phyloP scores from a whole-genome alignment of 2,113 vertebrate genomes.

The Plotosus lineatus region DNA sequence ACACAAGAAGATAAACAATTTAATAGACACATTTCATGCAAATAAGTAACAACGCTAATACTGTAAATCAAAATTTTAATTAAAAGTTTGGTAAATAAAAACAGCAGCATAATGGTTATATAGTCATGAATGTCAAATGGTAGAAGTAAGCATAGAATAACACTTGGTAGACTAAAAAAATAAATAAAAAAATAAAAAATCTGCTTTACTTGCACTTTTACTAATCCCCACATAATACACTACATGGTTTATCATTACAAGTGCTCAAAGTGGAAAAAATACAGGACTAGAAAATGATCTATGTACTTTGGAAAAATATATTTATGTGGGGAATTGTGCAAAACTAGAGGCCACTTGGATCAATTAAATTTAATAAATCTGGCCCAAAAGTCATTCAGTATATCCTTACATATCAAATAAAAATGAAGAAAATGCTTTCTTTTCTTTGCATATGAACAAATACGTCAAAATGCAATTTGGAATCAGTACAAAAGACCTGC shows the following conservation, averaged over 20 bases:
- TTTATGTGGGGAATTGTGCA: constrained; percentile 65
- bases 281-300: constrained; percentile 35
- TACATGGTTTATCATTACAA: constrained; percentile 64
- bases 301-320: constrained; percentile 29
- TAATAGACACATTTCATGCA: constrained; percentile 71
- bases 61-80: constrained; percentile 78
- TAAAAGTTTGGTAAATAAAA: constrained; percentile 78
- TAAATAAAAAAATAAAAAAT: constrained; percentile 46
- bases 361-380: constrained; percentile 59
- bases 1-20: constrained; percentile 71
- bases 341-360: constrained; percentile 56
- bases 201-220: constrained; percentile 62
- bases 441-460: constrained; percentile 85
- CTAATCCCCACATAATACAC: constrained; percentile 60
- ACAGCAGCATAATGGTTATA: constrained; percentile 91
- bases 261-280: constrained; percentile 54
- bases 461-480: constrained; percentile 97
- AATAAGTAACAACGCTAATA: constrained; percentile 78
- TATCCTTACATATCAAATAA: constrained; percentile 60
- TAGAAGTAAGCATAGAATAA: constrained; percentile 77
- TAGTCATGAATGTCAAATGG: constrained; percentile 77
- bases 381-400: constrained; percentile 51
- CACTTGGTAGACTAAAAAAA: constrained; percentile 66
- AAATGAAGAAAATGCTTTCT: constrained; percentile 63
- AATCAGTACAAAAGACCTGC: constrained; percentile 99